Percentiles rank a stretch among this genome's conserved stretches.
phyloP scores from a whole-genome alignment of 2,888 invertebrate genomes.

The Tillus elongatus region DNA sequence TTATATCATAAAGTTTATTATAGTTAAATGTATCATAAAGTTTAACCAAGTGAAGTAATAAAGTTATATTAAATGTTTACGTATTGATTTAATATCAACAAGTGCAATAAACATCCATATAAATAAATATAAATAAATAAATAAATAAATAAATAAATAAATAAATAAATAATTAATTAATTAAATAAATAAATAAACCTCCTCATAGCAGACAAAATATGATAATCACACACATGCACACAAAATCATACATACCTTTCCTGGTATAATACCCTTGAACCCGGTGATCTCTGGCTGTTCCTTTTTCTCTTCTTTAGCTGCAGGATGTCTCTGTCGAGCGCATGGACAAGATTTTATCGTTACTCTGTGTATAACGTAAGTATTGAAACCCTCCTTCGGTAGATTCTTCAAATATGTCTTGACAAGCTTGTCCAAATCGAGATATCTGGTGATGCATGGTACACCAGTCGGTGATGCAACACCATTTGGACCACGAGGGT shows the following conservation, averaged over 20 bases:
- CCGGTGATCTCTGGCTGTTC: constrained; percentile 36
- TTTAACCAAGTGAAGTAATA: too few species aligned
- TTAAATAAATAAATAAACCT: too few species aligned
- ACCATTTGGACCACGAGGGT: constrained; percentile 41
- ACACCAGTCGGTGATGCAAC: constrained; percentile 32
- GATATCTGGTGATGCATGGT: constrained; percentile 37
- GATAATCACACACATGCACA: constrained; percentile 8
- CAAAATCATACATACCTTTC: not conserved
- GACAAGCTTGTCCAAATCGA: constrained; percentile 28
- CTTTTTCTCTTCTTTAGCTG: constrained; percentile 16
- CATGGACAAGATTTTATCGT: constrained; percentile 24
- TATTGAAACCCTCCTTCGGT: constrained; percentile 28
- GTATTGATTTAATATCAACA: too few species aligned
- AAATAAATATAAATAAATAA: too few species aligned
- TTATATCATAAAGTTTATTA: too few species aligned
- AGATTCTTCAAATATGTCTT: constrained; percentile 34
- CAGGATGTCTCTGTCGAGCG: constrained; percentile 28
- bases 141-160: too few species aligned
- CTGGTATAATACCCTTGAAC: not conserved
- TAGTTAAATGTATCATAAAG: too few species aligned
- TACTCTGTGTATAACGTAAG: constrained; percentile 32
- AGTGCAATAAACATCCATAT: too few species aligned
- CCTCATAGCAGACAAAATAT: too few species aligned
- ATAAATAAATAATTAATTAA: too few species aligned
- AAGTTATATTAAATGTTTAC: too few species aligned